A percentile compares a stretch with the other conserved stretches of the same genome.
These are phyloP conservation scores for Enteromius unitaeniatus DNA, from an alignment of 2,797 vertebrate species.

Conservation along the genomic window DNA sequence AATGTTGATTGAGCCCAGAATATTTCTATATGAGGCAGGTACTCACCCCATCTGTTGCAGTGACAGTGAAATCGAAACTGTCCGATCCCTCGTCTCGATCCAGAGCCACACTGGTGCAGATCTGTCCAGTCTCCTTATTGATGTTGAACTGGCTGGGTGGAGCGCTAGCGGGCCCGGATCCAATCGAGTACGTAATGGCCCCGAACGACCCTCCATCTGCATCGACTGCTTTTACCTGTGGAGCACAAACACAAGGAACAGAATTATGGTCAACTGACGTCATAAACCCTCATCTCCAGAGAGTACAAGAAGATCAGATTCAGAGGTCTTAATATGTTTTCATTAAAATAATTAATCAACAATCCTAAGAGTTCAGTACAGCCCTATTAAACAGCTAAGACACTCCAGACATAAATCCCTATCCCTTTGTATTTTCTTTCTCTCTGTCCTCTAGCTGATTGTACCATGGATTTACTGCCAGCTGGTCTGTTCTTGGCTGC, in stretches of 20 bases:
- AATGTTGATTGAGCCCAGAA: neutral
- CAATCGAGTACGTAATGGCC: constrained; percentile 86
- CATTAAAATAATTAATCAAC: constrained; percentile 28
- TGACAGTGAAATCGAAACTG: constrained; percentile 88
- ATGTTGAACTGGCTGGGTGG: constrained; percentile 84
- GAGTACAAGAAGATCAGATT: constrained; percentile 10
- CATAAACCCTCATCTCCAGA: neutral
- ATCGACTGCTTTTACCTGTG: constrained; percentile 90
- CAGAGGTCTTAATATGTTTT: constrained; percentile 10
- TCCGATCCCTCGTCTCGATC: constrained; percentile 88
- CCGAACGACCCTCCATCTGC: constrained; percentile 90
- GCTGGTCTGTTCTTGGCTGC: neutral
- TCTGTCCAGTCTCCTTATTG: constrained; percentile 84
- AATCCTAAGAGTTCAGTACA: neutral
- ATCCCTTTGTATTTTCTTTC: constrained; percentile 40
- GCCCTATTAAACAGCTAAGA: constrained; percentile 2
- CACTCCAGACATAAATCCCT: constrained; percentile 32
- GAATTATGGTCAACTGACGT: neutral
- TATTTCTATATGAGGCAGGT: neutral
- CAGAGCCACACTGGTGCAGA: constrained; percentile 86
- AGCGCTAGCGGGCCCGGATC: constrained; percentile 76
- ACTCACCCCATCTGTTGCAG: constrained; percentile 93
- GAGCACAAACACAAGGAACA: constrained; percentile 48
- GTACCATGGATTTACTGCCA: constrained; percentile 22
- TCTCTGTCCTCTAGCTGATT: constrained; percentile 11